phyloP scores from a whole-genome alignment of 2,888 invertebrate genomes.

The Drosophila silvestris region DNA sequence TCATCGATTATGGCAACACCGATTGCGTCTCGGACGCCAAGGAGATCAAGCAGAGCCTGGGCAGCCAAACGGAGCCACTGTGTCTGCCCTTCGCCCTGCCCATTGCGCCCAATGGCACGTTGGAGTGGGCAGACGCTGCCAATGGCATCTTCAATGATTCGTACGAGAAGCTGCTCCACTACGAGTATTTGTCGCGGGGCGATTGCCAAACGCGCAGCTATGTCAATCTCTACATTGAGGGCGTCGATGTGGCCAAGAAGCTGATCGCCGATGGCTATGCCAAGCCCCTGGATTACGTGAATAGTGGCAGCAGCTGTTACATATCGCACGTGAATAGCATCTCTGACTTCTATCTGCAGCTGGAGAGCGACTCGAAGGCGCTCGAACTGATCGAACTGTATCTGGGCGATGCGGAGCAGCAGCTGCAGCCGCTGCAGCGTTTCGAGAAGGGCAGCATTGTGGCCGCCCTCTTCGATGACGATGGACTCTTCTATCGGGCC shows the following conservation, averaged over 20 bases:
- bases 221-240: constrained; percentile 88
- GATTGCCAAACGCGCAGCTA: constrained; percentile 83
- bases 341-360: constrained; percentile 92
- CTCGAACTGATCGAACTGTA: constrained; percentile 87
- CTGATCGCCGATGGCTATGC: constrained; percentile 88
- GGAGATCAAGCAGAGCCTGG: constrained; percentile 86
- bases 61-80: constrained; percentile 86
- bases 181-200: constrained; percentile 84
- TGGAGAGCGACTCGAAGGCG: constrained; percentile 88
- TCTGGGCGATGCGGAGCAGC: constrained; percentile 86
- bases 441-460: constrained; percentile 87
- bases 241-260: constrained; percentile 88
- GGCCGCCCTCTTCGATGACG: constrained; percentile 89
- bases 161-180: constrained; percentile 80
- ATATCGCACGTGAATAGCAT: constrained; percentile 91
- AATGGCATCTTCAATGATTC: constrained; percentile 87
- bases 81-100: constrained; percentile 89
- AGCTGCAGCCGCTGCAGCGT: constrained; percentile 86
- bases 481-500: constrained; percentile 89
- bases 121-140: constrained; percentile 89
- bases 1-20: constrained; percentile 92
- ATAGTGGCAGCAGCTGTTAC: constrained; percentile 88
- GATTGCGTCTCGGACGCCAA: constrained; percentile 89
- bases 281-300: constrained; percentile 86
- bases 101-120: constrained; percentile 88